Conservation (phyloP, 2,113 vertebrate genomes). For the Cynopterus brachyotis region DNA sequence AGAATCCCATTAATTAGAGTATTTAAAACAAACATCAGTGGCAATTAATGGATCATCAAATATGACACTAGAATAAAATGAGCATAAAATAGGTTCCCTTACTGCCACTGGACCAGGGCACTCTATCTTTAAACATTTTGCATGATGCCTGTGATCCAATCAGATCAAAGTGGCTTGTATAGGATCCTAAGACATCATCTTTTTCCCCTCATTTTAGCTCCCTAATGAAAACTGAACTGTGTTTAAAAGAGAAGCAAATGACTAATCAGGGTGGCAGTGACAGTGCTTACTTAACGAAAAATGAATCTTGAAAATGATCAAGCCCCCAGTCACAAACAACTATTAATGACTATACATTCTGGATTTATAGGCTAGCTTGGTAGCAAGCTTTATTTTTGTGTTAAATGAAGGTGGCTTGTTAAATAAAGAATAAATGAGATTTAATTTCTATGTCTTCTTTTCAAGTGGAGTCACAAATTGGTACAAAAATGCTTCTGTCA, state of each 20-base stretch:
- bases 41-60: slow-evolving; percentile 46
- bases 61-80: neutral
- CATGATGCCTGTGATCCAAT: neutral
- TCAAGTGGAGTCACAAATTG: neutral
- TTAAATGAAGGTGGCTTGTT: neutral
- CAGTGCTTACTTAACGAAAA: neutral
- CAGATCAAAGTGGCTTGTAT: neutral
- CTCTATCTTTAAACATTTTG: neutral
- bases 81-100: neutral
- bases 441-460: slow-evolving; percentile 23
- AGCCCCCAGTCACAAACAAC: neutral
- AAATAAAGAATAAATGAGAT: slow-evolving; percentile 17
- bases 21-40: slow-evolving; percentile 24
- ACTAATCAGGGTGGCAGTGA: neutral
- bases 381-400: neutral
- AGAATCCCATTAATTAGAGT: slow-evolving; percentile 35
- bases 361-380: neutral
- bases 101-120: neutral
- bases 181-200: neutral
- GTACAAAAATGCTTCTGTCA: slow-evolving; percentile 12
- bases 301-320: neutral
- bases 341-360: neutral
- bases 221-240: neutral
- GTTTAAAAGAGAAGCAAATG: neutral
- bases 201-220: neutral